Evolutionary conservation across 2,113 vertebrate species (phyloP), one percentile per base, ranked within the genome.

Genomic region (Barbus barbus): DNA sequence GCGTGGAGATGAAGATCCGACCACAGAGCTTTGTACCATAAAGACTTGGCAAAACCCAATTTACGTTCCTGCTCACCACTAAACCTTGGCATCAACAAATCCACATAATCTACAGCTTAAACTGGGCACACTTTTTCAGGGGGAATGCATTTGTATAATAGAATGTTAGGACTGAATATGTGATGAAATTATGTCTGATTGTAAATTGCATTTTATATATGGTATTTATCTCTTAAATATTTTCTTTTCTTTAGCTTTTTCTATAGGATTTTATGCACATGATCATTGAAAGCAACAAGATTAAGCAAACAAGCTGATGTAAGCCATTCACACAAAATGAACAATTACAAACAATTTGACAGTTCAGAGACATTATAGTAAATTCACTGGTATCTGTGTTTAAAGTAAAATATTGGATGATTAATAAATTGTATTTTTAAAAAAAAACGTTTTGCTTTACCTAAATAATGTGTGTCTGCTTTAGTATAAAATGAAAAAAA

Each of bases 1-100:
- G 94, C 73, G 97, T 97, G 0, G 97, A 99, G 93, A 98, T 99
- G 96, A 99, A 99, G 92, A 96, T 99, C 83, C 94, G 98, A 13
- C 96, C 98, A 0, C 94, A 95, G 86, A 95, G 91, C 63, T 98
- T 99, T 92, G 94, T 92, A 56, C 91, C 92, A n/a, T 95, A 88
- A 90, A 87, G 61, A 87, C 90, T 87, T 88, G 51, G 31, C 61
- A 84, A 87, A 83, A 83, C 84, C 74, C 56, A 84, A 81, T 73
- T 28, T 77, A 82, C 69, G 60, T 81, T 84, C 85, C 85, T 87
- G 65, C 81, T 83, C 84, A 86, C 83, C 82, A 67, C 65, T 80
- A 67, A 80, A 80, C 41, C 41, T 67, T 46, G 60, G 75, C 46
- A 53, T 77, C 51, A 53, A 36, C 22, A 20, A 53, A 67, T 80